Evolutionary conservation across 2,797 vertebrate genomes (phyloP).

Genomic region (Masticophis lateralis): DNA sequence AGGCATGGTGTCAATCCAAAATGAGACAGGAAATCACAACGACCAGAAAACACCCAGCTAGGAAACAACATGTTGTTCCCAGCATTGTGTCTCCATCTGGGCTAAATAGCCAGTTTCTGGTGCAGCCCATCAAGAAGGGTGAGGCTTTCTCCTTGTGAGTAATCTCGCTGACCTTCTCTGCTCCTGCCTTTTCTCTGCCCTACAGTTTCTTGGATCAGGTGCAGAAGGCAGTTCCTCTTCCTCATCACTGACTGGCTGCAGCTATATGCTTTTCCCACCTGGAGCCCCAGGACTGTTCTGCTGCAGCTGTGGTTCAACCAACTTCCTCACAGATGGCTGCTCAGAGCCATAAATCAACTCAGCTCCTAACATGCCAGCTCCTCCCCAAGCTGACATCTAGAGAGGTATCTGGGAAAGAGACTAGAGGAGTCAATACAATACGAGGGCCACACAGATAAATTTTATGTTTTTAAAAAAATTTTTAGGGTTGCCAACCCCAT

Average conservation of each 20-base stretch:
- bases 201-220: background rate
- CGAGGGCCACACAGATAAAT: background rate
- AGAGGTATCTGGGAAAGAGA: no score
- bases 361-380: no score
- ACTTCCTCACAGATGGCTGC: no score
- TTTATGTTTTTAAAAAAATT: background rate
- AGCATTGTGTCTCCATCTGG: background rate
- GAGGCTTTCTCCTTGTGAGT: background rate
- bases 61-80: background rate
- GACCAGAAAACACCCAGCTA: background rate
- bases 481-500: background rate
- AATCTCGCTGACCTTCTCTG: background rate
- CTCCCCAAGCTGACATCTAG: no score
- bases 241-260: background rate
- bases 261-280: background rate
- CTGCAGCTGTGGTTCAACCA: no score
- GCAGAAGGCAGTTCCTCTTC: background rate
- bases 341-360: no score
- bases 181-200: background rate
- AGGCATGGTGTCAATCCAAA: no score
- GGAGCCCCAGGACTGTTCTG: background rate
- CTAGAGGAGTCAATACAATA: no score
- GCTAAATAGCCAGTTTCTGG: background rate
- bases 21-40: background rate
- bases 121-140: background rate